Evolutionary conservation across 2,113 vertebrate genomes (phyloP), one percentile per base, ranked within the genome.

Genomic region (Micronisus gabar): DNA sequence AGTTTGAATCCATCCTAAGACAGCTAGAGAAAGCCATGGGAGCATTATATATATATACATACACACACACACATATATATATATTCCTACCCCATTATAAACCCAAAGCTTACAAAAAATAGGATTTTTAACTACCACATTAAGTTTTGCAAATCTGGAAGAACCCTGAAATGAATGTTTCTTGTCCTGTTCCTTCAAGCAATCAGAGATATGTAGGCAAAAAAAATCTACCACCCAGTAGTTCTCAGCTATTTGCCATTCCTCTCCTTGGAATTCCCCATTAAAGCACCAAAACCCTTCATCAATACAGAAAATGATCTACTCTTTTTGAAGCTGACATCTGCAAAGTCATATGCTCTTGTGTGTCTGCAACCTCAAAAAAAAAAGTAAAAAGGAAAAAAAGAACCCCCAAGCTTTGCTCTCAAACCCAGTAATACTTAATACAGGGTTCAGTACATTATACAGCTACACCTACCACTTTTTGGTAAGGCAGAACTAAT

Each of bases 281-380:
- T 23, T 55, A 75, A 62, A 55, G 12, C 12, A 63, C 13, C 6
- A 41, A 67, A 74, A 41, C 6, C 38, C 11, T 71, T 62, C 55
- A 63, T 10, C 0, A 0, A 59, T n/a, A 78, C 10, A 40, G 19
- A 67, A 76, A 52, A 55, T 19, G 3, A 65, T 78, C 71, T 58
- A 55, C 5, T 10, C 12, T 70, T 66, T 79, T 55, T 59, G 47
- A 89, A 93, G 34, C 15, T 74, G 30, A 94, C 13, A 63, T 10
- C 43, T 56, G 7, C 9, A 45, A 56, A 56, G 7, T 43, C 1
- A 0, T 47, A 36, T 38, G 38, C 6, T 48, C 20, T 32, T 56
- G 20, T 18, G 8, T 63, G 23, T 45, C 15, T 73, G 12, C 50
- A 68, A 53, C 8, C 23, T 48, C 56, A n/a, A 72, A 55, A 27